Base-by-base conservation (phyloP, 2,797 vertebrate genomes). In the Chelmon rostratus region DNA sequence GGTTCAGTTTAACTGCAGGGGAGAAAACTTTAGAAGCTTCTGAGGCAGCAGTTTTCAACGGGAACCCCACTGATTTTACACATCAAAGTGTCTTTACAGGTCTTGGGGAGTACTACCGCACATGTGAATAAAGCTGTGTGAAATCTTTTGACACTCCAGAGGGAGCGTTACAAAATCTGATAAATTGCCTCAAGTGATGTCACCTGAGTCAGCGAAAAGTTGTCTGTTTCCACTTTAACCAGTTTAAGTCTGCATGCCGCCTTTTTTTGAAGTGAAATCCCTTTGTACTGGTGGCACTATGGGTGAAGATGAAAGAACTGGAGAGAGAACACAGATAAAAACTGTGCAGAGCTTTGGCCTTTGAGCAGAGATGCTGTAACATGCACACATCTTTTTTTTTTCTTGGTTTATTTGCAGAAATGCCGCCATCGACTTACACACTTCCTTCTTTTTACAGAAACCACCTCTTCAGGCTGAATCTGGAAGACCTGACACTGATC, bases 401-500 rank as follows among this genome's bases (percentile, higher is more conserved):
- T 35, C 37, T 42, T 11, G 11, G 23, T 65, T 33, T 47, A 53
- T 76, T 75, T 44, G 7, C 11, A 58, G 59, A 63, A 85, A 78
- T 73, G 4, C 11, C 52, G 53, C 35, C 7, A 74, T 86, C 25
- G 68, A 59, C 81, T 91, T 44, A 86, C 63, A n/a, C 52, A 19
- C 74, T 47, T 65, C 12, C 62, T 50, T 78, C 3, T 81, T 31
- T 61, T 61, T 19, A 73, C 92, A 99, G 97, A 95, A 99, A 99
- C 94, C 97, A 98, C 91, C 97, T 99, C 95, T 99, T 99, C 96
- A 96, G 97, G 87, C 92, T 99, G 73, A 96, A 93, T 87, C 96
- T 98, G 75, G 97, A 98, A 81, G 97, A 99, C 93, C 95, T 99
- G 85, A 97, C 97, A 88, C 94, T 99, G 79, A 98, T 99, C 91